These are phyloP conservation scores for Darwinula stevensoni DNA, from an alignment of 2,888 invertebrate species.

Conservation along the genomic window DNA sequence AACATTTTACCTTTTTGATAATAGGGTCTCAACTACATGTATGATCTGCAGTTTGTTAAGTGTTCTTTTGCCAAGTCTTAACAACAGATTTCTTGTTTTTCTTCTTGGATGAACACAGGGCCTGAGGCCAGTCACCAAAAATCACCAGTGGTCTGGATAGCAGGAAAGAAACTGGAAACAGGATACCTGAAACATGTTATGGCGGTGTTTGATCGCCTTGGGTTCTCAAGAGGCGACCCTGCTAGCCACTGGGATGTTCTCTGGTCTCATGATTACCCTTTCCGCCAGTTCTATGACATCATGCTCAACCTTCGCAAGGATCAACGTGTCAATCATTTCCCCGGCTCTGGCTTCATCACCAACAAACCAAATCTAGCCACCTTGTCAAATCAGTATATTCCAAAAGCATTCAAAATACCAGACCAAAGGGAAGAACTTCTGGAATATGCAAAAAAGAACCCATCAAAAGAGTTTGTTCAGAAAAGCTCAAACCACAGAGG, in stretches of 20 bases:
- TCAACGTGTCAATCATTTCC: constrained; percentile 54
- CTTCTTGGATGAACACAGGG: not conserved
- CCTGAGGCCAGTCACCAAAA: too few species aligned
- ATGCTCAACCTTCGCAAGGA: constrained; percentile 4
- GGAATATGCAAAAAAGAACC: constrained; percentile 31
- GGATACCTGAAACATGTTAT: constrained; percentile 52
- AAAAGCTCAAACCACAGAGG: constrained; percentile 76
- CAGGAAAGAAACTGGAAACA: constrained; percentile 20
- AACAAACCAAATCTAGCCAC: constrained; percentile 72
- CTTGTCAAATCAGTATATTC: constrained; percentile 39
- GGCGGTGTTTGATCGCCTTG: constrained; percentile 38
- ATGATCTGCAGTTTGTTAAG: too few species aligned
- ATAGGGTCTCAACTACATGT: too few species aligned
- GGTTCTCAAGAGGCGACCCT: constrained; percentile 26
- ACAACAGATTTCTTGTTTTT: not conserved
- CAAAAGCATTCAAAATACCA: constrained; percentile 63
- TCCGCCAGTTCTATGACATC: constrained; percentile 21
- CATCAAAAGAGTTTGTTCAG: constrained; percentile 47
- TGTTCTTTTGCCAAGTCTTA: too few species aligned
- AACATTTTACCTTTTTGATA: too few species aligned
- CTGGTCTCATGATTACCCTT: constrained; percentile 88
- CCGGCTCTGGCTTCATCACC: constrained; percentile 71
- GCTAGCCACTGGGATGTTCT: constrained; percentile 46
- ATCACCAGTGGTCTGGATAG: not conserved
- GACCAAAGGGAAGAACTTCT: constrained; percentile 34